Evolutionary conservation across 2,113 vertebrate genomes (phyloP).

Genomic region (Fulica atra): DNA sequence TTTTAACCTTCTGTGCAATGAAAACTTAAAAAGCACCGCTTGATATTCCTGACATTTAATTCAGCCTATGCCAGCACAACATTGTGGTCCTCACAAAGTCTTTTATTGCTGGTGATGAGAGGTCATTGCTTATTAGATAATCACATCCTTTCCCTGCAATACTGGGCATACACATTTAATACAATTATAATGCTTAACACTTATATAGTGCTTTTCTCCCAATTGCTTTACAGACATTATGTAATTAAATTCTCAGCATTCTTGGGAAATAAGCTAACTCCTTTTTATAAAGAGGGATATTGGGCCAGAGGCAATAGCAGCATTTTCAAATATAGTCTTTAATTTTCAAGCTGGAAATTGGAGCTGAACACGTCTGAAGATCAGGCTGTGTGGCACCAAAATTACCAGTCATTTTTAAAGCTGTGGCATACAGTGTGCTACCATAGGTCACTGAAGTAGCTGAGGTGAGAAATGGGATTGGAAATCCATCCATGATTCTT

Average conservation of each 20-base stretch:
- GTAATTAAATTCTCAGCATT: slow-evolving; percentile 67
- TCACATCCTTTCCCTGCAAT: slow-evolving; percentile 39
- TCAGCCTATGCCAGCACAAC: slow-evolving; percentile 21
- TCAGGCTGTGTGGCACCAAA: background rate
- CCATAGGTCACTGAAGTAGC: slow-evolving; percentile 4
- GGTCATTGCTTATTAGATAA: slow-evolving; percentile 61
- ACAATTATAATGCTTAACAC: slow-evolving; percentile 51
- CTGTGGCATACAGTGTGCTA: background rate
- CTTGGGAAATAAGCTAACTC: slow-evolving; percentile 60
- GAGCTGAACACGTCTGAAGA: background rate
- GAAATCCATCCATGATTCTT: slow-evolving; percentile 33
- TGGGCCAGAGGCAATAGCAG: slow-evolving; percentile 13
- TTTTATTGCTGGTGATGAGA: slow-evolving; percentile 57
- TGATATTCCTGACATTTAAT: slow-evolving; percentile 38
- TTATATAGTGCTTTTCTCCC: slow-evolving; percentile 49
- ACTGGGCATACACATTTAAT: slow-evolving; percentile 50
- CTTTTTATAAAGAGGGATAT: slow-evolving; percentile 37
- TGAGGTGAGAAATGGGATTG: slow-evolving; percentile 13
- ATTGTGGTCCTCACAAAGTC: slow-evolving; percentile 19
- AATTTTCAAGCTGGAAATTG: slow-evolving; percentile 33
- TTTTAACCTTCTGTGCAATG: slow-evolving; percentile 31
- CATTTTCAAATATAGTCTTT: slow-evolving; percentile 28
- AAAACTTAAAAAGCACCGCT: slow-evolving; percentile 31
- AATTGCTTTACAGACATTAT: slow-evolving; percentile 57
- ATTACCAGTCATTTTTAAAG: slow-evolving; percentile 22